phyloP scores from a whole-genome alignment of 2,888 invertebrate species.

The Onthophagus sagittarius region DNA sequence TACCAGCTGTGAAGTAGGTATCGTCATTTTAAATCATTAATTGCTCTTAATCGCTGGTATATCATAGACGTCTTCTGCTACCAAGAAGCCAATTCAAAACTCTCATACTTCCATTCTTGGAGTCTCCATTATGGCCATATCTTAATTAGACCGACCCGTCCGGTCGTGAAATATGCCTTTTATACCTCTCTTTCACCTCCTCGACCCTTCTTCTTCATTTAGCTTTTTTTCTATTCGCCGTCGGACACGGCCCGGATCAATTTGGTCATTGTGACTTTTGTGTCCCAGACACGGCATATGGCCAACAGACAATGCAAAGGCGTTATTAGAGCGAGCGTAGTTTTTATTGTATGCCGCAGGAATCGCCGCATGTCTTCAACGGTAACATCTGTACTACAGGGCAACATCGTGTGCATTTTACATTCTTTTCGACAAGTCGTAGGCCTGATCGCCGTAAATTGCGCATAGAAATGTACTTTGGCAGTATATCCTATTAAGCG shows the following conservation, averaged over 20 bases:
- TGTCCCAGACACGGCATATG: neutral
- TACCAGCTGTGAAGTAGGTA: neutral
- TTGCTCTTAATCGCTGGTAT: neutral
- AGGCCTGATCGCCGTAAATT: neutral
- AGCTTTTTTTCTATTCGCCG: neutral
- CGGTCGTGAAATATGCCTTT: neutral
- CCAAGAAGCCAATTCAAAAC: neutral
- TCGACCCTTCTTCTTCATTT: neutral
- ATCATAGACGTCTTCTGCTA: neutral
- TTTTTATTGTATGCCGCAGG: neutral
- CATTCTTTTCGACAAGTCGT: neutral
- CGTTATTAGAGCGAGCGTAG: neutral
- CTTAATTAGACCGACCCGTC: neutral
- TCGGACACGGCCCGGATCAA: neutral
- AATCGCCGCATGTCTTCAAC: neutral
- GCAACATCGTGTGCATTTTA: neutral
- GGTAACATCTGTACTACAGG: neutral
- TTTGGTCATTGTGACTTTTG: neutral
- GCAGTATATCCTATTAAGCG: neutral
- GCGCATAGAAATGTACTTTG: neutral
- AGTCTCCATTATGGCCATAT: neutral
- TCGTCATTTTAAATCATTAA: neutral
- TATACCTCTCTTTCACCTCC: neutral
- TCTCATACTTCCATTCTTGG: neutral
- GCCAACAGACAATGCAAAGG: neutral